Conservation (phyloP, 2,113 vertebrate genomes). For the Arvicanthis niloticus region DNA sequence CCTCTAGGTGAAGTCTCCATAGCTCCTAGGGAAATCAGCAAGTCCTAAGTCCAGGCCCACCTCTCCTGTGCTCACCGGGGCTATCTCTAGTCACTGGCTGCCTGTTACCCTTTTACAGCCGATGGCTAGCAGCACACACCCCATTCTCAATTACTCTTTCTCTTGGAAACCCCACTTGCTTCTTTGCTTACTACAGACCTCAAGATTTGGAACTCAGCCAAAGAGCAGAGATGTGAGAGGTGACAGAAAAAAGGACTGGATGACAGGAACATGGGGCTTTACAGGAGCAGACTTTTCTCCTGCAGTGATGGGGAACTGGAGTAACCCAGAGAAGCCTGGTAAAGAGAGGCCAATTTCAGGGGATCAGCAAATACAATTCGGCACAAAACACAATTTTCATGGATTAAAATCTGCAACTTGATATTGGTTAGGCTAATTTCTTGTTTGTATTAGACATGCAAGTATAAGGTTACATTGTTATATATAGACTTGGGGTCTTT, state of each 20-base stretch:
- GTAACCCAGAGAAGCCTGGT: conserved; percentile 83
- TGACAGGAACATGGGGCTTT: conserved; percentile 73
- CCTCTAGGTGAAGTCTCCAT: not conserved
- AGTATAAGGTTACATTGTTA: conserved; percentile 90
- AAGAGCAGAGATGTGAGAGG: conserved; percentile 70
- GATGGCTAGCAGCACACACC: not conserved
- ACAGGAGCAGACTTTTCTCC: conserved; percentile 80
- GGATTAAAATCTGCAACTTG: conserved; percentile 85
- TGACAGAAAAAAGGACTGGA: conserved; percentile 55
- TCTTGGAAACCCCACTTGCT: conserved; percentile 24
- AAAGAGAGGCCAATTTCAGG: conserved; percentile 83
- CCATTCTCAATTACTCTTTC: not conserved
- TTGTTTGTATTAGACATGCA: conserved; percentile 92
- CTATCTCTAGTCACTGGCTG: not conserved
- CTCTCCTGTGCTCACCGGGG: not conserved
- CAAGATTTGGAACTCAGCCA: conserved; percentile 67
- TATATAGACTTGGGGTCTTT: conserved; percentile 84
- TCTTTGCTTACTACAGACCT: conserved; percentile 71
- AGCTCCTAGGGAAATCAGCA: not conserved
- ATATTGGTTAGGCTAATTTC: conserved; percentile 85
- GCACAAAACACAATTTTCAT: conserved; percentile 89
- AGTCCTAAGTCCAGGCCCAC: not conserved
- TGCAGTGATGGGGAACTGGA: conserved; percentile 37
- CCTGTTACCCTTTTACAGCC: not conserved
- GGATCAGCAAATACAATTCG: conserved; percentile 87